phyloP scores from a whole-genome alignment of 2,113 vertebrate genomes.

The Callionymus lyra region DNA sequence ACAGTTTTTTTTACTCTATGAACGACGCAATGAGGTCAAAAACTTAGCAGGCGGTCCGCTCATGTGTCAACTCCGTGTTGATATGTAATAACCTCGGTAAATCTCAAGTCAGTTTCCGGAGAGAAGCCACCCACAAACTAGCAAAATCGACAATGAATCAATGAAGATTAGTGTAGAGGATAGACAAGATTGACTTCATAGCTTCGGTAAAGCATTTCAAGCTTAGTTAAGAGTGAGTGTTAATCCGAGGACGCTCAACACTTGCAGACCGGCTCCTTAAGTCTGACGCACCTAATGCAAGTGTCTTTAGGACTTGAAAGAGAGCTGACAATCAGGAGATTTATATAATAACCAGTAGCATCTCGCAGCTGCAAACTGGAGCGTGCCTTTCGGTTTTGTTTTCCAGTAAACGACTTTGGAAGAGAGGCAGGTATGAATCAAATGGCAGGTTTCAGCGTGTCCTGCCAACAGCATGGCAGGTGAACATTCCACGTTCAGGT shows the following conservation, averaged over 20 bases:
- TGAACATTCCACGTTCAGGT: constrained; percentile 31
- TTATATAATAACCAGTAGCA: too few relatives aligned
- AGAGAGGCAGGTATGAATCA: constrained; percentile 36
- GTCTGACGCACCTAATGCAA: constrained; percentile 23
- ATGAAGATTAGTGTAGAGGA: too few relatives aligned
- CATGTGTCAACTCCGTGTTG: too few relatives aligned
- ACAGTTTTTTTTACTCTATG: too few relatives aligned
- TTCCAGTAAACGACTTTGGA: constrained; percentile 21
- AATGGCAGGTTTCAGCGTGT: constrained; percentile 42
- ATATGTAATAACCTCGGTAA: too few relatives aligned
- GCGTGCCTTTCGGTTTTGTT: not conserved
- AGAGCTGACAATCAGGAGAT: constrained; percentile 3
- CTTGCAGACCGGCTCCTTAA: constrained; percentile 20
- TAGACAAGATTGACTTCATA: not conserved
- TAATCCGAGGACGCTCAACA: constrained; percentile 13
- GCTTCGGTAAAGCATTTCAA: not conserved
- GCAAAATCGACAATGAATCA: too few relatives aligned
- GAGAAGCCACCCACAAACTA: too few relatives aligned
- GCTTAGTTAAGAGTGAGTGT: constrained; percentile 1
- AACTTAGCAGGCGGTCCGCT: too few relatives aligned
- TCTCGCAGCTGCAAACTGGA: constrained; percentile 10
- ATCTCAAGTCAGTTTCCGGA: too few relatives aligned
- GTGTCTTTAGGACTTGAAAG: constrained; percentile 30
- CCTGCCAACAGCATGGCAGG: constrained; percentile 3
- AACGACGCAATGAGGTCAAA: too few relatives aligned